Base-by-base conservation (phyloP, 2,888 invertebrate species). In the Deroplatys truncata region DNA sequence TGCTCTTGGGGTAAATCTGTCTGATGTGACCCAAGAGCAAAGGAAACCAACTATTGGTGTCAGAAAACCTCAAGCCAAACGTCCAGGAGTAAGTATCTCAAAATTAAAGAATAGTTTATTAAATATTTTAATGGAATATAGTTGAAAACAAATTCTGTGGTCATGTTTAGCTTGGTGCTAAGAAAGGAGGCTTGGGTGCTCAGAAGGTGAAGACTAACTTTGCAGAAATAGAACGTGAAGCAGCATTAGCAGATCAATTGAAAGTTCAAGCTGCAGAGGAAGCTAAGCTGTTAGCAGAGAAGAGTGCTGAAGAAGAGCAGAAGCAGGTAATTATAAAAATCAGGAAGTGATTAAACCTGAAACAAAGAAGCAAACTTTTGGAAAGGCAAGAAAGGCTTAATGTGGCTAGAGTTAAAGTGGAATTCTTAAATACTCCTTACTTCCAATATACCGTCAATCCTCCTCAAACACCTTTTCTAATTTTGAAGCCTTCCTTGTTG, bases 191-290 rank as follows among this genome's bases (percentile, higher is more conserved):
- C 0, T 94, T 99, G 89, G 99, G 99, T 88, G 99, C 99, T 28
- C 98, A 98, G 88, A 98, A 98, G 93, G 98, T 99, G 43, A 97
- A 97, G 92, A 96, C 98, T 7, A 98, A 99, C 94, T 99, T 99
- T 93, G 98, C 97, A 28, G 99, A 98, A 92, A 96, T 99, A 90
- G 99, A 99, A 94, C 96, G 97, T 91, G 97, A 98, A 92, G 99
- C 98, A 10, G 96, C 97, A 92, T 95, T 97, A 93, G 96, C 97
- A 4, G 98, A 98, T 93, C 97, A 97, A 93, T 95, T 96, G 86
- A 95, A 95, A 93, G 92, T 93, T 91, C 93, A 93, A 82, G 93
- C 93, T n/a, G 93, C 91, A 28, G 92, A 92, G 82, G 91, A 94
- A 85, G 94, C 94, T 92, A 93, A 93, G 72, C 94, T 94, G 91